Evolutionary conservation across 2,113 vertebrate species (phyloP), one percentile per base, ranked within the genome.

Genomic region (Peromyscus maniculatus): DNA sequence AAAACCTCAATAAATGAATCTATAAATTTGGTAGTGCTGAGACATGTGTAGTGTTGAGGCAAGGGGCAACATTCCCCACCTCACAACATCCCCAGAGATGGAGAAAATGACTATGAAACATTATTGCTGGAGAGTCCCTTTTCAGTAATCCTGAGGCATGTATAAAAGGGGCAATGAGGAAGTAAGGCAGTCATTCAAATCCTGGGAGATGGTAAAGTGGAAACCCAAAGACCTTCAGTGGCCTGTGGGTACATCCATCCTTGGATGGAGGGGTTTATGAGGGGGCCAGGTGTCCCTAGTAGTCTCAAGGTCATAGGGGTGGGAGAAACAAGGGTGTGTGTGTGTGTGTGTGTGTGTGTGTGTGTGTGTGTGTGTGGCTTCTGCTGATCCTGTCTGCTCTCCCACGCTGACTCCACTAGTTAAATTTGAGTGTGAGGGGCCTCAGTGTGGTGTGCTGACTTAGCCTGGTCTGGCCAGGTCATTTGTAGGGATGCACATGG

Each of bases 1-100:
- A 96, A 98, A 98, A 98, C 97, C 94, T 99, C 98, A 98, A 98
- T 98, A 98, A 98, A 98, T 97, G 99, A 99, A 99, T 98, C 98
- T 98, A 98, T 97, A 97, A 98, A 98, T 98, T 92, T 91, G 94
- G 15, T 33, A 24, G 62, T 24, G 62, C 24, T 64, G 21, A 64
- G 22, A 64, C 62, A 71, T 33, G 97, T 97, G 98, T 98, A 98
- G 98, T 97, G 98, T 98, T 98, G 93, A 71, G 93, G 97, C 97
- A 13, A 13, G 31, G n/a, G 97, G 97, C 74, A 97, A 96, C 94
- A 95, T 21, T 88, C 92, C 91, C 94, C 52, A 43, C 87, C 74
- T 59, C 89, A 33, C 21, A 2, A 91, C 46, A 0, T 39, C 94
- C 97, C 57, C 0, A 19, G 67, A 77, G 92, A 88, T 2, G 95